phyloP scores from a whole-genome alignment of 1,140 invertebrate species.

The Drosophila arizonae region DNA sequence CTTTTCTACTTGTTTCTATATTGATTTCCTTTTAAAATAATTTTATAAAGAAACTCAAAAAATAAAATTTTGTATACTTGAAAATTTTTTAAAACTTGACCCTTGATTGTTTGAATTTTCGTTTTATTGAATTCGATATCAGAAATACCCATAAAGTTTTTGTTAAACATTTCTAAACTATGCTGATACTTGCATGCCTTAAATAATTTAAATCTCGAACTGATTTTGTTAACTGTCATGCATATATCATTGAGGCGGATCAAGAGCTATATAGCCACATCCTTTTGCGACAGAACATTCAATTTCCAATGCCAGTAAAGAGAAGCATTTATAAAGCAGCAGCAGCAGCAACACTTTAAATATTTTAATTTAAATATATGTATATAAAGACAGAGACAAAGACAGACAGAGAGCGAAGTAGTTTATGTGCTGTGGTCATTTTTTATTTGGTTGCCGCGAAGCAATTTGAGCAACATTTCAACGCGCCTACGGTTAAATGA shows the following conservation, averaged over 20 bases:
- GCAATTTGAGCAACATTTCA: slow-evolving; percentile 65
- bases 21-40: too few relatives aligned
- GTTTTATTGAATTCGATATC: too few relatives aligned
- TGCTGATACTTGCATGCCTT: background rate
- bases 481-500: slow-evolving; percentile 73
- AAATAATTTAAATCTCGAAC: slow-evolving; percentile 34
- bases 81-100: too few relatives aligned
- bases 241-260: slow-evolving; percentile 47
- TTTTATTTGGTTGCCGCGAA: slow-evolving; percentile 52
- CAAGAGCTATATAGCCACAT: slow-evolving; percentile 9
- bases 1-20: too few relatives aligned
- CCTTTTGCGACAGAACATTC: slow-evolving; percentile 45
- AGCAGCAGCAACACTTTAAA: slow-evolving; percentile 43
- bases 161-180: background rate
- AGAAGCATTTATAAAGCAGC: slow-evolving; percentile 34
- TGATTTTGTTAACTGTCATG: slow-evolving; percentile 43
- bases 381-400: background rate
- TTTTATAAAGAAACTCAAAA: too few relatives aligned
- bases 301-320: slow-evolving; percentile 48
- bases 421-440: slow-evolving; percentile 35
- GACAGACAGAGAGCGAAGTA: slow-evolving; percentile 4
- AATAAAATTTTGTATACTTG: too few relatives aligned
- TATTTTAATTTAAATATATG: too few relatives aligned
- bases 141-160: background rate
- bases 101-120: too few relatives aligned